Evolutionary conservation across 2,797 vertebrate species (phyloP), one percentile per base, ranked within the genome.

Genomic region (Labroides dimidiatus): DNA sequence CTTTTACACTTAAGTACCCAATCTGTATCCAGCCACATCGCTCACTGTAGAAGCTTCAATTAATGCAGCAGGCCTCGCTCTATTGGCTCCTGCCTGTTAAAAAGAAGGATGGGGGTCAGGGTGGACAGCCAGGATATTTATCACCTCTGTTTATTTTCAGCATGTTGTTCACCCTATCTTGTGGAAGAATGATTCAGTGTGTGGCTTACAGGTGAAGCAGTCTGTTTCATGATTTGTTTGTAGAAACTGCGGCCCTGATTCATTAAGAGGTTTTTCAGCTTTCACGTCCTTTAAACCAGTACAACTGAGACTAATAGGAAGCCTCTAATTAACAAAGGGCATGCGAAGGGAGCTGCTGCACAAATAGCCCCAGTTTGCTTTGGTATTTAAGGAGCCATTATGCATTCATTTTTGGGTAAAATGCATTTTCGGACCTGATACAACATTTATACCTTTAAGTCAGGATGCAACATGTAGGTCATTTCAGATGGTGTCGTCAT

Each of bases 51-150:
- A 16, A 37, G 67, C 54, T 69, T 64, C 75, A 78, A 84, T 75
- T 68, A 70, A 78, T 72, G 80, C 71, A 21, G 74, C 65, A 7
- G 67, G 64, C 78, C 80, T 65, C 17, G 56, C 21, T 67, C 55
- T 68, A 74, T 78, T 81, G 83, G 73, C 80, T 71, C 78, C 77
- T 78, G 75, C 64, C 72, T 30, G 64, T 85, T 81, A 86, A 69
- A 51, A 17, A 68, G 84, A 88, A 71, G 54, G 75, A 85, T 81
- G 83, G 68, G 48, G 72, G 77, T 84, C 75, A 69, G 2, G 0
- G n/a, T 19, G 69, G 73, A 75, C 77, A 69, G 58, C 44, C 43
- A n/a, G 55, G 55, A 69, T 70, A 79, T 88, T 88, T 72, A 80
- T 86, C 77, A 79, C 79, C 17, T 0, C 60, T 42, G 30, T 77